Conservation (phyloP, 1,140 invertebrate genomes). For the Phymorhynchus buccinoides region DNA sequence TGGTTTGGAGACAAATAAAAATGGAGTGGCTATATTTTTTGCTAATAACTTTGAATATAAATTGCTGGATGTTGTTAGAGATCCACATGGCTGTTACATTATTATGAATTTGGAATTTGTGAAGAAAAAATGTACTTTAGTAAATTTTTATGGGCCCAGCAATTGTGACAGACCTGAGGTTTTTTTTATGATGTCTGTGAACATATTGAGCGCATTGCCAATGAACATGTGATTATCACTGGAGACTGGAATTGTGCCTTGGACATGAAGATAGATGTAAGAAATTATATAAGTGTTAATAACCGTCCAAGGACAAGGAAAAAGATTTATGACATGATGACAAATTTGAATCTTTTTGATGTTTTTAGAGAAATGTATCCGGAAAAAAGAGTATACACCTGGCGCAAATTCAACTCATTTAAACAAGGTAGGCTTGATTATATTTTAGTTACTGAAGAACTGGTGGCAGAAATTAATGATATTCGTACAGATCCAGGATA, state of each 20-base stretch:
- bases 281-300: constrained; percentile 23
- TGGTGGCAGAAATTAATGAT: not conserved
- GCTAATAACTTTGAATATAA: constrained; percentile 32
- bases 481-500: constrained; percentile 33
- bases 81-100: constrained; percentile 27
- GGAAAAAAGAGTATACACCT: constrained; percentile 33
- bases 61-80: constrained; percentile 10
- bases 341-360: constrained; percentile 23
- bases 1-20: not conserved
- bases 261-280: constrained; percentile 15
- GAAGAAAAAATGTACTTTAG: constrained; percentile 6
- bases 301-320: constrained; percentile 23
- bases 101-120: constrained; percentile 20
- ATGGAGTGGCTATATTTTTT: constrained; percentile 24
- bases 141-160: constrained; percentile 6
- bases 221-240: constrained; percentile 23
- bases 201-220: constrained; percentile 20
- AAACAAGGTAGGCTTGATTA: constrained; percentile 38
- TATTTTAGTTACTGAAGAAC: constrained; percentile 38
- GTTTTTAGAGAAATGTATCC: constrained; percentile 29
- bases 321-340: constrained; percentile 23
- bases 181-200: constrained; percentile 26
- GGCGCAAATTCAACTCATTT: constrained; percentile 26
- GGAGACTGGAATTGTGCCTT: constrained; percentile 38
- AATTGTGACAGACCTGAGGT: constrained; percentile 19